A percentile compares a stretch with the other conserved stretches of the same genome.
phyloP scores from a whole-genome alignment of 1,140 invertebrate species.

The Drosophila burlai region DNA sequence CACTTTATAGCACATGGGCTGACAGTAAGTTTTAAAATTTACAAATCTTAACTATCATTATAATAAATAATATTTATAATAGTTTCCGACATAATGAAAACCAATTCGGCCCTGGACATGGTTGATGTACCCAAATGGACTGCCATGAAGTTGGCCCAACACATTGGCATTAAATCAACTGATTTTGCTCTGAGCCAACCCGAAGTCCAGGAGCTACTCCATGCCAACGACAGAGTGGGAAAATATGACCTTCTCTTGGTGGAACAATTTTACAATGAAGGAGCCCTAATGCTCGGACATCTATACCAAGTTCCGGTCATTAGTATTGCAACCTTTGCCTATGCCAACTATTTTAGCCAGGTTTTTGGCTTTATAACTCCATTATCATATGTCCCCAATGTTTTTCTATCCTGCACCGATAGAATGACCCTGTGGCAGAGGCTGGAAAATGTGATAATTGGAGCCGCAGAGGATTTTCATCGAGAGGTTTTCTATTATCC shows the following conservation, averaged over 20 bases:
- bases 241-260: slow-evolving; percentile 85
- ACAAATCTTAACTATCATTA: not conserved
- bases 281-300: slow-evolving; percentile 79
- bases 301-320: slow-evolving; percentile 82
- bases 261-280: slow-evolving; percentile 84
- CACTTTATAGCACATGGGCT: slow-evolving; percentile 54
- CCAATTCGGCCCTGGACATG: slow-evolving; percentile 45
- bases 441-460: slow-evolving; percentile 55
- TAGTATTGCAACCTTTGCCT: slow-evolving; percentile 72
- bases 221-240: slow-evolving; percentile 65
- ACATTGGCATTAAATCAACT: slow-evolving; percentile 57
- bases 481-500: slow-evolving; percentile 60
- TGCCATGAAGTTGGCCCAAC: slow-evolving; percentile 17
- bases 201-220: slow-evolving; percentile 78
- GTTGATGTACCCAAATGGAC: slow-evolving; percentile 23
- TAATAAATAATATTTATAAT: not conserved
- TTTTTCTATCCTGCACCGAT: slow-evolving; percentile 61
- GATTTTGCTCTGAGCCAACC: slow-evolving; percentile 78
- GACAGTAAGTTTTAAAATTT: slow-evolving; percentile 26
- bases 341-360: slow-evolving; percentile 74
- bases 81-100: slow-evolving; percentile 35
- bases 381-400: slow-evolving; percentile 76
- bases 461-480: slow-evolving; percentile 42
- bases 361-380: slow-evolving; percentile 70
- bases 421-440: slow-evolving; percentile 84